phyloP scores from a whole-genome alignment of 1,140 invertebrate genomes.

The Dreissena polymorpha region DNA sequence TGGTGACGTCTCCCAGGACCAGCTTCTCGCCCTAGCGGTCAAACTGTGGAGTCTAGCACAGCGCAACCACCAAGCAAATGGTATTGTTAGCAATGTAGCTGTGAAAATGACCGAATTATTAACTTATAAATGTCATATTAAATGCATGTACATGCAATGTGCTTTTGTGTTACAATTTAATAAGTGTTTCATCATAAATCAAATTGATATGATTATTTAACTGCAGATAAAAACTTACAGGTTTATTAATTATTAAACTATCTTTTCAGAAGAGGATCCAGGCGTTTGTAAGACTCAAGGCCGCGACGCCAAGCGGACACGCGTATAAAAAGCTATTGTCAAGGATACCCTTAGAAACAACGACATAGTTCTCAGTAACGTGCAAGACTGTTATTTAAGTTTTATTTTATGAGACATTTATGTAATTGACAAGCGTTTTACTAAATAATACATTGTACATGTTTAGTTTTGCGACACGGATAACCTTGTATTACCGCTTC shows the following conservation, averaged over 20 bases:
- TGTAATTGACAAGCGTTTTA: no score
- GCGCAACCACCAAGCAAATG: conserved; percentile 83
- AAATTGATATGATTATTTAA: neutral
- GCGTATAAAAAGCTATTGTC: conserved; percentile 42
- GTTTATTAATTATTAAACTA: conserved; percentile 3
- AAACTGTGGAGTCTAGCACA: conserved; percentile 91
- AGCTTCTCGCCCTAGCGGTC: conserved; percentile 84
- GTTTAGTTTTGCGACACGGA: no score
- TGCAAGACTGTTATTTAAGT: no score
- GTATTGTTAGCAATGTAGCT: conserved; percentile 57
- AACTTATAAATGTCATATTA: neutral
- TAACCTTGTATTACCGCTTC: no score
- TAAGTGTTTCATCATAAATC: neutral
- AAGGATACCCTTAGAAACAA: conserved; percentile 55
- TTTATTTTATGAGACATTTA: no score
- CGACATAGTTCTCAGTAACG: conserved; percentile 14
- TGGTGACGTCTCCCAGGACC: conserved; percentile 84
- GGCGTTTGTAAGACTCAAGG: neutral
- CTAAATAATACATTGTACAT: no score
- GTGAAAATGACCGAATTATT: neutral
- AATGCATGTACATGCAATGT: neutral
- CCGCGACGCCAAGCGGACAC: conserved; percentile 22
- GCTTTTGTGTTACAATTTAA: neutral
- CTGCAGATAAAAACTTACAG: neutral
- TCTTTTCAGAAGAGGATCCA: neutral